Evolutionary conservation across 2,888 invertebrate genomes (phyloP).

Genomic region (Spilosoma lubricipeda): DNA sequence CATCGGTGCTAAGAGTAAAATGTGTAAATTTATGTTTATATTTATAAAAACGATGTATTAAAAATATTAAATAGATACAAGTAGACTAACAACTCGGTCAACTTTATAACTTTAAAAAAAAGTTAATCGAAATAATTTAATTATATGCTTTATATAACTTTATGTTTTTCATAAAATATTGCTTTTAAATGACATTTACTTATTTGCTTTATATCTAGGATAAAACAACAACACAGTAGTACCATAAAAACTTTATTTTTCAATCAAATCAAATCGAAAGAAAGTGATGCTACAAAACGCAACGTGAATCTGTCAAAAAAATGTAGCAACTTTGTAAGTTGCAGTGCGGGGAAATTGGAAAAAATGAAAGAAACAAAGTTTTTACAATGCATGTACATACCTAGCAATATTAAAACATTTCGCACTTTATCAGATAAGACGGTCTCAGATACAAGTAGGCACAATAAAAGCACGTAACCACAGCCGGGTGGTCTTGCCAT

Average conservation of each 20-base stretch:
- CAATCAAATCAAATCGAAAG: neutral
- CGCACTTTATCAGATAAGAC: conserved; percentile 66
- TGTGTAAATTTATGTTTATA: no score
- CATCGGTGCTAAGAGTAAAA: no score
- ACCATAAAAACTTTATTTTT: neutral
- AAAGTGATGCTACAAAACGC: conserved; percentile 2
- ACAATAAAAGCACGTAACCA: conserved; percentile 61
- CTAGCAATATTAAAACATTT: conserved; percentile 76
- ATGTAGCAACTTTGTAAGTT: conserved; percentile 5
- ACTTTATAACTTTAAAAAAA: no score
- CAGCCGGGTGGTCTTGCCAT: conserved; percentile 61
- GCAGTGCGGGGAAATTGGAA: neutral
- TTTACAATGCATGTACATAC: conserved; percentile 57
- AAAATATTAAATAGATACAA: no score
- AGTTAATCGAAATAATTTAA: no score
- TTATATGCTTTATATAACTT: neutral
- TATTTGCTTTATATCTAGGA: neutral
- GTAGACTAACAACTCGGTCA: no score
- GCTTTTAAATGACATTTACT: neutral
- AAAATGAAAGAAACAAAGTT: conserved; percentile 2
- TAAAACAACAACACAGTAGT: neutral
- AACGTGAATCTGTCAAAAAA: conserved; percentile 16
- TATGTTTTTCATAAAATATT: neutral
- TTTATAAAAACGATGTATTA: no score
- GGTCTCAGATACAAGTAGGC: conserved; percentile 60